Base-by-base conservation (phyloP, 2,113 vertebrate species). In the Lontra canadensis region DNA sequence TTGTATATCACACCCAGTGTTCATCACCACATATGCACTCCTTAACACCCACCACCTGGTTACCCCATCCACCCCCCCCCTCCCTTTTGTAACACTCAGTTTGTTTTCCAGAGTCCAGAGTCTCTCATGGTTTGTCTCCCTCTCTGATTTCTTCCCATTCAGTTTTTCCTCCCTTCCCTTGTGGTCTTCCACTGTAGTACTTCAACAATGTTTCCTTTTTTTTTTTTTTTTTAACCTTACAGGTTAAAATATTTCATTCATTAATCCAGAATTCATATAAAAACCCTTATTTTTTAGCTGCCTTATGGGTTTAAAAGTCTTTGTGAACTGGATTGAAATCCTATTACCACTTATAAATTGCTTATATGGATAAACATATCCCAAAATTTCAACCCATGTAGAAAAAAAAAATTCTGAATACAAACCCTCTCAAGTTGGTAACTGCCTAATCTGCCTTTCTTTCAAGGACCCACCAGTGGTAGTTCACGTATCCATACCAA, bases 301-400 rank as follows among this genome's bases (percentile, higher is more conserved):
- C 3, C 44, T 55, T 29, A 18, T 23, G 13, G 34, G 4, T 89
- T 96, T 96, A 49, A 92, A 84, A 79, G 55, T 20, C 25, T 47
- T 91, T 96, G 39, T 63, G 42, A 95, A 84, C 15, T 85, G 25
- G 4, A 88, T 10, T 95, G 34, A 97, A 89, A 87, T 44, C 29
- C 31, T 89, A 20, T 20, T 15, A 78, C 52, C 44, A 83, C 29
- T 88, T 87, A 29, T 2, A 79, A 52, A 65, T 90, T 86, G 29
- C 17, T 79, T 61, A 17, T 86, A 13, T 83, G 6, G 4, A 15
- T 74, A 89, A 87, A 39, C 52, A 26, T 49, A 49, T 47, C 23
- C 39, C 36, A 1, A 79, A 69, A 94, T 49, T 55, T 71, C 74
- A 81, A 78, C n/a, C 8, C 10, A 65, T 5, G 20, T 18, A 47